phyloP scores from a whole-genome alignment of 1,140 invertebrate species.

The Drosophila erecta region DNA sequence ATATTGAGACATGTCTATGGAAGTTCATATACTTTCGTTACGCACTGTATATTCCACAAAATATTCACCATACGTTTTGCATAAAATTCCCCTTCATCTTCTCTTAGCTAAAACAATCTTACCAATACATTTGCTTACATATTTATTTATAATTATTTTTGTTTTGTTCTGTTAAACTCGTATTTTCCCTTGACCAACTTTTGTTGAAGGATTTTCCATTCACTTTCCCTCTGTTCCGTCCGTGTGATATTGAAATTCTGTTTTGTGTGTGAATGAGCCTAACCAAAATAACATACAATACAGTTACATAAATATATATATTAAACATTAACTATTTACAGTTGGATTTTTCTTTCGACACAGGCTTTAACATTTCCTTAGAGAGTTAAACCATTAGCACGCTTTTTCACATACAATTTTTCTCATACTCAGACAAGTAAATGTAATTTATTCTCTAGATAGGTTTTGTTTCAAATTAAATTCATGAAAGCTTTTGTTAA shows the following conservation, averaged over 20 bases:
- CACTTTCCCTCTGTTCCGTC: slow-evolving; percentile 20
- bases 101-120: slow-evolving; percentile 12
- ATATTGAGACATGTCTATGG: too few species aligned
- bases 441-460: slow-evolving; percentile 43
- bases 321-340: slow-evolving; percentile 76
- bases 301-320: slow-evolving; percentile 62
- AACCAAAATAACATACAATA: slow-evolving; percentile 79
- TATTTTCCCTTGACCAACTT: slow-evolving; percentile 36
- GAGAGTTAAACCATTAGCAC: slow-evolving; percentile 52
- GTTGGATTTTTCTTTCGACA: slow-evolving; percentile 11
- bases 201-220: slow-evolving; percentile 21
- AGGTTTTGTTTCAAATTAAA: slow-evolving; percentile 69
- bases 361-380: slow-evolving; percentile 17
- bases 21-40: slow-evolving; percentile 14
- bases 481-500: slow-evolving; percentile 77
- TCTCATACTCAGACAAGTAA: slow-evolving; percentile 8
- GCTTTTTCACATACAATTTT: slow-evolving; percentile 19
- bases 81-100: slow-evolving; percentile 8
- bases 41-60: slow-evolving; percentile 16
- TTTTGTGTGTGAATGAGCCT: slow-evolving; percentile 56
- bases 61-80: slow-evolving; percentile 7
- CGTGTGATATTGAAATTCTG: slow-evolving; percentile 38
- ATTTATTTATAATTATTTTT: slow-evolving; percentile 19
- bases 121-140: slow-evolving; percentile 38
- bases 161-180: slow-evolving; percentile 38